These are phyloP conservation scores for Barnardius zonarius DNA, from an alignment of 2,113 vertebrate genomes.

Conservation along the genomic window DNA sequence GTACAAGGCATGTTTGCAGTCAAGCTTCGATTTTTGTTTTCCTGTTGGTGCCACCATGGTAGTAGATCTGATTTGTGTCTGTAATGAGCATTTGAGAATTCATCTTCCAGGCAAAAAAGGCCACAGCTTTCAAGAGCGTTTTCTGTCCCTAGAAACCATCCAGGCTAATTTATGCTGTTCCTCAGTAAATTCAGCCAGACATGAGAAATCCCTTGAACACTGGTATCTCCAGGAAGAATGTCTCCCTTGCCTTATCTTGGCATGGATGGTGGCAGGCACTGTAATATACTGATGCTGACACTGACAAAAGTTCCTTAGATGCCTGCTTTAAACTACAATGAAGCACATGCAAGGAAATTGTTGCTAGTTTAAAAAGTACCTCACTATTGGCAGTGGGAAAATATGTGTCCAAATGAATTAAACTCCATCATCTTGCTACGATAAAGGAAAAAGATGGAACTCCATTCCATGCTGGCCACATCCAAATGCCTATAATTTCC, in stretches of 20 bases:
- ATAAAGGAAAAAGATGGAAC: not conserved
- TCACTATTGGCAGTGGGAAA: not conserved
- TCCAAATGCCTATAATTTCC: not conserved
- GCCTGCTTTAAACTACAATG: not conserved
- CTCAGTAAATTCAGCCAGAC: not conserved
- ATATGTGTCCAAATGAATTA: not conserved
- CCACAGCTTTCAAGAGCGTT: not conserved
- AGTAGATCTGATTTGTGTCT: not conserved
- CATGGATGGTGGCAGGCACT: not conserved
- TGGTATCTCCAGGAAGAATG: not conserved
- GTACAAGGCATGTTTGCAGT: not conserved
- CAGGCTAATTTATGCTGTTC: not conserved
- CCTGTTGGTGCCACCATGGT: not conserved
- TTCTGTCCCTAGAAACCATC: not conserved
- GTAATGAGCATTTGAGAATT: not conserved
- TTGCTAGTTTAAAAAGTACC: not conserved
- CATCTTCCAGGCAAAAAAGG: not conserved
- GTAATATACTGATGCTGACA: not conserved
- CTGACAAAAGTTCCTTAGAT: not conserved
- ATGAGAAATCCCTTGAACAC: not conserved
- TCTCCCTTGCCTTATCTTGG: not conserved
- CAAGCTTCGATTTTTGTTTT: not conserved
- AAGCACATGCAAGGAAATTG: not conserved
- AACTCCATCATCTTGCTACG: not conserved
- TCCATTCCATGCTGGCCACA: not conserved